These are phyloP conservation scores for Drosophila dunni DNA, from an alignment of 1,140 invertebrate species.

Conservation along the genomic window DNA sequence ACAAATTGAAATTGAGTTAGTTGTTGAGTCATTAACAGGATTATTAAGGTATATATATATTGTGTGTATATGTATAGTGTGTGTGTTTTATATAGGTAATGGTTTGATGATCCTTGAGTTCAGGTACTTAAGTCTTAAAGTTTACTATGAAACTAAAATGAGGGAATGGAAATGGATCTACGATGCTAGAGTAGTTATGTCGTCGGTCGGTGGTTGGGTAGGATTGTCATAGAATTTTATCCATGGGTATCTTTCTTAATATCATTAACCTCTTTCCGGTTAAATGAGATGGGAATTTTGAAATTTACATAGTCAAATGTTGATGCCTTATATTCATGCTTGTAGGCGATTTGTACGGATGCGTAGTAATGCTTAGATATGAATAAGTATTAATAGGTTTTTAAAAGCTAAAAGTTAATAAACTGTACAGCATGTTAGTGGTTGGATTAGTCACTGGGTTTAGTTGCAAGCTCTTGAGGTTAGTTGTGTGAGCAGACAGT, in stretches of 20 bases:
- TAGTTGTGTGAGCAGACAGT: constrained; percentile 62
- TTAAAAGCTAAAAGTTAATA: constrained; percentile 33
- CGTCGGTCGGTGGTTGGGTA: too few relatives aligned
- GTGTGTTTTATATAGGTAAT: not conserved
- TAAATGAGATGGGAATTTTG: too few relatives aligned
- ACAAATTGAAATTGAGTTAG: constrained; percentile 45
- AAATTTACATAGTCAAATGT: constrained; percentile 39
- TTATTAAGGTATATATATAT: not conserved
- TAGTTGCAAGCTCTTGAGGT: not conserved
- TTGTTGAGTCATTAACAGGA: constrained; percentile 1
- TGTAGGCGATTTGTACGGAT: constrained; percentile 66
- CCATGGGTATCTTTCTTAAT: too few relatives aligned
- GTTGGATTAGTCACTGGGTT: not conserved
- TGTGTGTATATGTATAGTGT: not conserved
- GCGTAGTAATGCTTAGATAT: constrained; percentile 15
- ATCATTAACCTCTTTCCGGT: too few relatives aligned
- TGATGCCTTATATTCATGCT: constrained; percentile 54
- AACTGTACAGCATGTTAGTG: constrained; percentile 58
- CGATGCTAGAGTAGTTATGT: too few relatives aligned
- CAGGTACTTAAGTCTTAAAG: not conserved
- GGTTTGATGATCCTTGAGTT: not conserved
- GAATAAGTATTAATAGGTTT: constrained; percentile 8
- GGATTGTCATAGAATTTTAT: too few relatives aligned
- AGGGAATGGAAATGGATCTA: too few relatives aligned
- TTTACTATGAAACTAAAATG: too few relatives aligned